These are phyloP conservation scores for Sorex araneus DNA, from an alignment of 2,113 vertebrate species.

Conservation along the genomic window DNA sequence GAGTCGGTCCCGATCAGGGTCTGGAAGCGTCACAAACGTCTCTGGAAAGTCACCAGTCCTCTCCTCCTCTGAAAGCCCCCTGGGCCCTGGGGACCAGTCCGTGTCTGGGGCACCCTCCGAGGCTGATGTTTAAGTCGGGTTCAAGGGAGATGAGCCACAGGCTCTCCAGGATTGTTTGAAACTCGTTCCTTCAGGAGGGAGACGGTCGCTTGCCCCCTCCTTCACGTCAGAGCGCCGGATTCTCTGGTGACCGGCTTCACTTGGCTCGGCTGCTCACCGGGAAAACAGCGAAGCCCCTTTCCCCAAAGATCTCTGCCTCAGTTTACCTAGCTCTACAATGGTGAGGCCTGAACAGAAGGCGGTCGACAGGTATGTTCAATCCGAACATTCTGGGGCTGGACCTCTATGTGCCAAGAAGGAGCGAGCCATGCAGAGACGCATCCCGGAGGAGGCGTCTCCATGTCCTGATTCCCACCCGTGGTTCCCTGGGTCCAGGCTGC, in stretches of 20 bases:
- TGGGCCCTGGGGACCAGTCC: too few species aligned
- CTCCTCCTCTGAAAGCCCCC: too few species aligned
- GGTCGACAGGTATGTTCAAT: background rate
- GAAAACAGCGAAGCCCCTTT: background rate
- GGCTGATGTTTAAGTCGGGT: background rate
- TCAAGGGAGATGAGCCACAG: too few species aligned
- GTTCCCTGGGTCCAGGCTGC: background rate
- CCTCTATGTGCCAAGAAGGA: background rate
- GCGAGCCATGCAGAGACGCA: too few species aligned
- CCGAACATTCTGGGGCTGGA: background rate
- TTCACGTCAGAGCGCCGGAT: too few species aligned
- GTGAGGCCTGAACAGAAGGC: background rate
- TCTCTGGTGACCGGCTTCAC: too few species aligned
- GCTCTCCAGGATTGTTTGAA: too few species aligned
- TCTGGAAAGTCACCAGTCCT: background rate
- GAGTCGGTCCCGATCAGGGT: background rate
- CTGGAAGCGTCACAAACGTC: slow-evolving; percentile 21
- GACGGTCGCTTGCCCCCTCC: too few species aligned
- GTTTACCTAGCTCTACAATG: background rate
- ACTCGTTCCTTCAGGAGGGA: too few species aligned
- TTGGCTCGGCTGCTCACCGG: background rate
- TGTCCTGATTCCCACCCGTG: background rate
- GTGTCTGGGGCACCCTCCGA: too few species aligned
- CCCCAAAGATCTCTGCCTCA: background rate
- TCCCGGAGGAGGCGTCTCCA: too few species aligned